Evolutionary conservation across 2,113 vertebrate species (phyloP).

Genomic region (Aegypius monachus): DNA sequence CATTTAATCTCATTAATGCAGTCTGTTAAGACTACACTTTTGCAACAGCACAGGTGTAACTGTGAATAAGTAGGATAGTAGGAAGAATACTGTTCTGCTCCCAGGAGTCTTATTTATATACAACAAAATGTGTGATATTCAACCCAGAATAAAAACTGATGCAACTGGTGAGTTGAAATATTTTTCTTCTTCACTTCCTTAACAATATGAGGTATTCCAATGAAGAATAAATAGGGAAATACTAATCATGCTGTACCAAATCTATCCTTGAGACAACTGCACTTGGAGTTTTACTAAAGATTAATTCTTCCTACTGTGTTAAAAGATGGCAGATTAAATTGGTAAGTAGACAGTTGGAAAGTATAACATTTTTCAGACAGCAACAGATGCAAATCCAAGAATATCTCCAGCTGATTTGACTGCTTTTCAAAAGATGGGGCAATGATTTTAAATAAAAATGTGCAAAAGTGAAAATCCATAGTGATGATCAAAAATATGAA

Average conservation of each 20-base stretch:
- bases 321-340: slow-evolving; percentile 43
- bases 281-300: not conserved
- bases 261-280: not conserved
- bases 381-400: slow-evolving; percentile 38
- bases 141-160: slow-evolving; percentile 79
- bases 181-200: slow-evolving; percentile 52
- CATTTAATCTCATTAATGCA: slow-evolving; percentile 82
- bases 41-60: slow-evolving; percentile 61
- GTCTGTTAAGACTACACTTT: slow-evolving; percentile 69
- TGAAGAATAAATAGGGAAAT: not conserved
- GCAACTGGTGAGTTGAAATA: slow-evolving; percentile 76
- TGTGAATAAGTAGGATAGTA: slow-evolving; percentile 7
- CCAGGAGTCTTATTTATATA: slow-evolving; percentile 44
- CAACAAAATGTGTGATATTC: slow-evolving; percentile 71
- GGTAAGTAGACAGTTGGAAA: slow-evolving; percentile 27
- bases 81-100: slow-evolving; percentile 45
- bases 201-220: not conserved
- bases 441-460: slow-evolving; percentile 39
- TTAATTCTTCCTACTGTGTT: not conserved
- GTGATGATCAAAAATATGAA: not conserved
- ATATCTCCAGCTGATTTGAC: slow-evolving; percentile 41
- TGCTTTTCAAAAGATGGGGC: not conserved
- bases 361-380: slow-evolving; percentile 34
- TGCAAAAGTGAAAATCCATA: slow-evolving; percentile 6
- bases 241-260: not conserved